Conservation (phyloP, 2,113 vertebrate species). For the Nannospalax galili region DNA sequence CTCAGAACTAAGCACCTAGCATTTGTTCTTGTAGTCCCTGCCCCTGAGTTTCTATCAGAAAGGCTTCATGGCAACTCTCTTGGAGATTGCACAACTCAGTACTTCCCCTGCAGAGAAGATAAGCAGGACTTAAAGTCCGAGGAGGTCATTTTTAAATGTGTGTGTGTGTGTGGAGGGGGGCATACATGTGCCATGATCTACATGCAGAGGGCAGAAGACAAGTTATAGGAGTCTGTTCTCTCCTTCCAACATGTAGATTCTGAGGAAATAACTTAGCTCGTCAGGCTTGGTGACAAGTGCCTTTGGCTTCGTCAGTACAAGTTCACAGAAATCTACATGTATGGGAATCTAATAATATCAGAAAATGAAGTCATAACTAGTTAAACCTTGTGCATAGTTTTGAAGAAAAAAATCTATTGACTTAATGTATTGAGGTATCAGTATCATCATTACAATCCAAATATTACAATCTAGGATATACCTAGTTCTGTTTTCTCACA, state of each 20-base stretch:
- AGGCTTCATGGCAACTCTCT: constrained; percentile 51
- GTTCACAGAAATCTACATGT: background rate
- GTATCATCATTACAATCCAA: background rate
- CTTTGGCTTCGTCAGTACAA: constrained; percentile 52
- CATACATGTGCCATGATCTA: too few species aligned
- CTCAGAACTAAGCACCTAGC: constrained; percentile 68
- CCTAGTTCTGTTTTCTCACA: constrained; percentile 41
- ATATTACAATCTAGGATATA: background rate
- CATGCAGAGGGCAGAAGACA: too few species aligned
- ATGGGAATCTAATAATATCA: background rate
- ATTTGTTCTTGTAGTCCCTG: constrained; percentile 34
- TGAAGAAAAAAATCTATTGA: background rate
- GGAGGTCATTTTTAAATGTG: constrained; percentile 69
- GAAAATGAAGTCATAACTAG: background rate
- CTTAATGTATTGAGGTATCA: constrained; percentile 67
- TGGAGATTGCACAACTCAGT: background rate
- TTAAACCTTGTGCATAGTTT: constrained; percentile 43
- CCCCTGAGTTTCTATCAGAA: constrained; percentile 71
- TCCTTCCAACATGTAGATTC: too few species aligned
- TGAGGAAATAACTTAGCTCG: too few species aligned
- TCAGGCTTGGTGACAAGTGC: too few species aligned
- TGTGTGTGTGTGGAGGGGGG: too few species aligned
- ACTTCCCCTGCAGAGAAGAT: constrained; percentile 44
- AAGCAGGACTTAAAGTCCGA: constrained; percentile 4
- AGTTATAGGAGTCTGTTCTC: too few species aligned